Evolutionary conservation across 1,140 invertebrate species (phyloP).

Genomic region (Mactra quadrangularis): DNA sequence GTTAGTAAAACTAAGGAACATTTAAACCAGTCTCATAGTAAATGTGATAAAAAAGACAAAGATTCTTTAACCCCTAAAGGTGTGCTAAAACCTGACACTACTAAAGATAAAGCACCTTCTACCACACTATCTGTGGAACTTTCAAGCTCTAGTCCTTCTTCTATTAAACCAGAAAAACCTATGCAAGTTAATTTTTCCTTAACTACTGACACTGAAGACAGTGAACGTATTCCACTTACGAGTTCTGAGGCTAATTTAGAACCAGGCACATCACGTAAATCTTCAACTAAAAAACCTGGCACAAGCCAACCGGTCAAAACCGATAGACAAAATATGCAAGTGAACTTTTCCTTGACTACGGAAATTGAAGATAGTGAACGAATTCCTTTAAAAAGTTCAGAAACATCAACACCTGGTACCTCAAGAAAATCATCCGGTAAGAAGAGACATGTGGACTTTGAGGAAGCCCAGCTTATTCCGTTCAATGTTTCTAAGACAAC

Average conservation of each 20-base stretch:
- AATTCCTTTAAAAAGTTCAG: not conserved
- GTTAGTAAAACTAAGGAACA: slow-evolving; percentile 49
- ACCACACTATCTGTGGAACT: not conserved
- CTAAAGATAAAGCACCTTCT: not conserved
- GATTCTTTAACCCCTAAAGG: not conserved
- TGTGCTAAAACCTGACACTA: slow-evolving; percentile 39
- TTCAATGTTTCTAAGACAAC: slow-evolving; percentile 31
- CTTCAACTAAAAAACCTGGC: not conserved
- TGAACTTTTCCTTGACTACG: not conserved
- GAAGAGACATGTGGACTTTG: slow-evolving; percentile 37
- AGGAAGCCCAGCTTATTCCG: slow-evolving; percentile 45
- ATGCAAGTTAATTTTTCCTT: slow-evolving; percentile 35
- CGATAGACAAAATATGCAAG: slow-evolving; percentile 35
- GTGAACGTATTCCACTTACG: slow-evolving; percentile 7
- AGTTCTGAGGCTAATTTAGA: slow-evolving; percentile 1
- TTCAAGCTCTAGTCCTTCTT: not conserved
- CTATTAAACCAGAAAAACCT: slow-evolving; percentile 22
- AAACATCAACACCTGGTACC: not conserved
- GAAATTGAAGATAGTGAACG: slow-evolving; percentile 8
- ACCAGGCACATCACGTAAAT: not conserved
- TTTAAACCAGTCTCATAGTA: slow-evolving; percentile 7
- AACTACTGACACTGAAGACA: not conserved
- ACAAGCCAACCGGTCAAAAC: not conserved
- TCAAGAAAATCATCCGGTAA: not conserved
- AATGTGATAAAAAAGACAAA: slow-evolving; percentile 38